Conservation (phyloP, 2,797 vertebrate species). For the Neomorphus geoffroyi region DNA sequence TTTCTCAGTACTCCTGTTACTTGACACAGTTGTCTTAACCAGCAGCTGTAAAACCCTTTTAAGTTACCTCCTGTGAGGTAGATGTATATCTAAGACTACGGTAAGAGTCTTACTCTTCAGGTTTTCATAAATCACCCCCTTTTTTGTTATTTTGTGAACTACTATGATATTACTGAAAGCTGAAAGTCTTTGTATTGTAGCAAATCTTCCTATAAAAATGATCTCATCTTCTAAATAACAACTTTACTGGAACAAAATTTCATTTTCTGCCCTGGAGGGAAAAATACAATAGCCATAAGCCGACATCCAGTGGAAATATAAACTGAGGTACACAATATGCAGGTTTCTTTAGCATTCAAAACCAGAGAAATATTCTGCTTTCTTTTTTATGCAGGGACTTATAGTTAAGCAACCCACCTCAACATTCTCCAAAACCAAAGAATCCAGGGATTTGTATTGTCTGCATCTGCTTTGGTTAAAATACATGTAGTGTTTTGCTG, state of each 20-base stretch:
- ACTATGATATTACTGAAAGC: background rate
- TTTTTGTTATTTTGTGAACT: background rate
- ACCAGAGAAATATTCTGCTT: background rate
- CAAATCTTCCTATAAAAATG: background rate
- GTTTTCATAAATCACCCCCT: background rate
- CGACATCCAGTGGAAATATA: background rate
- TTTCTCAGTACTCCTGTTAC: background rate
- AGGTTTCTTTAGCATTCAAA: background rate
- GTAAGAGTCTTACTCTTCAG: background rate
- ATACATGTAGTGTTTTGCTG: constrained; percentile 20
- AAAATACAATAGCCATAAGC: background rate
- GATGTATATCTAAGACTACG: no score
- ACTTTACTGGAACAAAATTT: background rate
- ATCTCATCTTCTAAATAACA: background rate
- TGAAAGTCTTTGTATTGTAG: background rate
- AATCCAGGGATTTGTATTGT: background rate
- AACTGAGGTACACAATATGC: background rate
- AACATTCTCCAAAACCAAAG: background rate
- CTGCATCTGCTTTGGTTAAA: constrained; percentile 20
- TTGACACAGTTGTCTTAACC: background rate
- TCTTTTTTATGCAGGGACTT: background rate
- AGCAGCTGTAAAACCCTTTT: background rate
- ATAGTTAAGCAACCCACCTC: background rate
- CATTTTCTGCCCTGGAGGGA: background rate
- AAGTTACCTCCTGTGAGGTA: background rate